These are phyloP conservation scores for Carpatolechia fugitivella DNA, from an alignment of 2,888 invertebrate species.

Conservation along the genomic window DNA sequence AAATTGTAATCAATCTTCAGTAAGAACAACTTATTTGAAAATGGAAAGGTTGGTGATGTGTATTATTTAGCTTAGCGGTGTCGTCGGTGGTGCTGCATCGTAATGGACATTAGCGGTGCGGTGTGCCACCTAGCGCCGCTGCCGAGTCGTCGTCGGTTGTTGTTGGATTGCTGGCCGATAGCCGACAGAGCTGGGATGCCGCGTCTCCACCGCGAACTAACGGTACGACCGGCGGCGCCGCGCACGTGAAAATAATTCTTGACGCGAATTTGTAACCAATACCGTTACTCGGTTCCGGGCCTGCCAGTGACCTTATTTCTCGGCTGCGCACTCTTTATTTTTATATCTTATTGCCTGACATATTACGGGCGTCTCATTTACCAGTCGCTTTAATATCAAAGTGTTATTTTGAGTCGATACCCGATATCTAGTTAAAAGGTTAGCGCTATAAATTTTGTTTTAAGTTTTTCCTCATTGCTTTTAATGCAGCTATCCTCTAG, in stretches of 20 bases:
- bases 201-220: constrained; percentile 56
- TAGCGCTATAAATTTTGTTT: constrained; percentile 7
- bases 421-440: constrained; percentile 16
- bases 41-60: neutral
- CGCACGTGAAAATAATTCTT: constrained; percentile 79
- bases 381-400: constrained; percentile 32
- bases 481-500: neutral
- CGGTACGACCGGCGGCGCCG: constrained; percentile 45
- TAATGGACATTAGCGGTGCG: constrained; percentile 34
- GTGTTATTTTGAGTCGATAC: constrained; percentile 32
- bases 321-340: constrained; percentile 67
- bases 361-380: constrained; percentile 38
- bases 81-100: constrained; percentile 15
- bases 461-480: constrained; percentile 7
- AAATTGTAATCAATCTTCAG: constrained; percentile 5
- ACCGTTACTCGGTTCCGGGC: constrained; percentile 77
- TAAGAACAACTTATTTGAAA: neutral
- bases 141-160: constrained; percentile 39
- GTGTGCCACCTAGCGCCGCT: constrained; percentile 54
- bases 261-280: constrained; percentile 76
- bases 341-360: constrained; percentile 65
- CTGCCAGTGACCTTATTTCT: constrained; percentile 74
- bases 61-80: neutral
- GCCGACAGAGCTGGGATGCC: constrained; percentile 45
- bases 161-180: constrained; percentile 42